Base-by-base conservation (phyloP, 2,797 vertebrate genomes). In the Hippopotamyrus pictus region DNA sequence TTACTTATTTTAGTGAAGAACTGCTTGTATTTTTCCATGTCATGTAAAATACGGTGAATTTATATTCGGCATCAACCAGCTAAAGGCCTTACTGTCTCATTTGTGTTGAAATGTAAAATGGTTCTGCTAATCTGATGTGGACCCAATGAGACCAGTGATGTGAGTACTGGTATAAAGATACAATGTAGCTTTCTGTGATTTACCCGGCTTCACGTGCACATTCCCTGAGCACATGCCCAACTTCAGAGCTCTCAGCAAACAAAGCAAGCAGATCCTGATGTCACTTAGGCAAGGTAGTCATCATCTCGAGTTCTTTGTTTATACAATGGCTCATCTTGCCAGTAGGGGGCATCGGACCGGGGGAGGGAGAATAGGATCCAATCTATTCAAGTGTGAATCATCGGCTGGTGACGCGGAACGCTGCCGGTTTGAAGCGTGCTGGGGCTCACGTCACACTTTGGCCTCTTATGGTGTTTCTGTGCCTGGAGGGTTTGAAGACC, bases 401-500 rank as follows among this genome's bases (percentile, higher is more conserved):
- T 8, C 2, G 37, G 46, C 46, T 22, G 82, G n/a, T 48, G 41
- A 6, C 0, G 59, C 33, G n/a, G 46, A 22, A 37, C 0, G 11
- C 12, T 3, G 25, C n/a, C 19, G 7, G 88, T 9, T 48, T 33
- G 25, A 86, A 19, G 41, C 29, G 8, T 54, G 83, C 29, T 14
- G 65, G 12, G 33, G 14, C 1, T 37, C 69, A 41, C 12, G 12
- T 37, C 12, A 73, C 29, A 8, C 5, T 73, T 19, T 76, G 14
- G 14, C 69, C 12, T 76, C 14, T 76, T 76, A 37, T 76, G 1
- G 33, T 76, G 12, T 41, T 41, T 76, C 2, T 76, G 4, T 41
- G 37, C 12, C 50, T 59, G 51, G 51, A 87, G 69, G 83, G 48
- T 89, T 88, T 90, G 51, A 53, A 69, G 88, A 41, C 87, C 73